A percentile compares a stretch with the other conserved stretches of the same genome.
Conservation (phyloP, 2,888 invertebrate species). For the Ceriagrion tenellum region DNA sequence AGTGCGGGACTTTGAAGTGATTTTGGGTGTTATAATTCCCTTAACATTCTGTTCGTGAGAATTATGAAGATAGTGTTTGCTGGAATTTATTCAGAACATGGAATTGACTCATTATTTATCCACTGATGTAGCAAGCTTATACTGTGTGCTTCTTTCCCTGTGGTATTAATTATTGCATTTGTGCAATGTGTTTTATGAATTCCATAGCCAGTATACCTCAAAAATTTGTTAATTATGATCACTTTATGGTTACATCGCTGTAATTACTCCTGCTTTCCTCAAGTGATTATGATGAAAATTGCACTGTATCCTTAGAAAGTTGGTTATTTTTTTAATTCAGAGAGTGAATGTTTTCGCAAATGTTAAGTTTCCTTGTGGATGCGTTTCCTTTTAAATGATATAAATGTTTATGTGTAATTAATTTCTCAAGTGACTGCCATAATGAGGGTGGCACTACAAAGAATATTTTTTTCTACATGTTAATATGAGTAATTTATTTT, state of each 20-base stretch:
- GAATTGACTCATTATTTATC: background rate
- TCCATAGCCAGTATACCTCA: conserved; percentile 66
- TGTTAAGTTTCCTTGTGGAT: conserved; percentile 44
- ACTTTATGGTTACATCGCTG: conserved; percentile 50
- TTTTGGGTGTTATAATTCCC: background rate
- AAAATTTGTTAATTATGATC: conserved; percentile 42
- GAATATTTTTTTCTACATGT: conserved; percentile 58
- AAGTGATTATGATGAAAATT: background rate
- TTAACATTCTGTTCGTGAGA: background rate
- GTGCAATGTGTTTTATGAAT: conserved; percentile 44
- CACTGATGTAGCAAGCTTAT: background rate
- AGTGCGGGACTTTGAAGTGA: background rate
- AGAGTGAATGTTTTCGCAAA: conserved; percentile 45
- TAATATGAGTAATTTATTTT: conserved; percentile 72
- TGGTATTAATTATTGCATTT: background rate
- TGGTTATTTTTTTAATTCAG: conserved; percentile 49
- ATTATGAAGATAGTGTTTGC: background rate
- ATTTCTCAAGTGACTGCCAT: conserved; percentile 35
- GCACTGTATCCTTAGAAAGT: conserved; percentile 22
- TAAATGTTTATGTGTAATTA: conserved; percentile 32
- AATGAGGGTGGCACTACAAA: conserved; percentile 1
- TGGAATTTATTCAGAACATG: background rate
- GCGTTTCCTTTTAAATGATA: background rate
- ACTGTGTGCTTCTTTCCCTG: background rate
- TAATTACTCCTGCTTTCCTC: conserved; percentile 42